Conservation (phyloP, 2,888 invertebrate genomes). For the Stomorhina lunata region DNA sequence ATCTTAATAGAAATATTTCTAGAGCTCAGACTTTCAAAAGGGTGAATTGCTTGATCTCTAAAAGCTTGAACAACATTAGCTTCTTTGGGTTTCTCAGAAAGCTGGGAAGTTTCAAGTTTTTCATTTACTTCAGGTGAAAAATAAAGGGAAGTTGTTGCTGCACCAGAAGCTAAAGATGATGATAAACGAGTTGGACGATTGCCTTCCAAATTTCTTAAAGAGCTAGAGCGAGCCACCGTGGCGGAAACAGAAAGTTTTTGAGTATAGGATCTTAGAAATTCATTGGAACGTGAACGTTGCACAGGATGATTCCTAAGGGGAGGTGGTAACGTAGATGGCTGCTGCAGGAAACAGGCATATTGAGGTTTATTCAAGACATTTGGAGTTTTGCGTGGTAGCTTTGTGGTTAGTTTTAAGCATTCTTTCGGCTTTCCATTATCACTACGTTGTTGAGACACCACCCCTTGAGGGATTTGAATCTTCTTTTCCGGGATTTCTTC, state of each 20-base stretch:
- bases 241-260: constrained; percentile 16
- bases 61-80: constrained; percentile 38
- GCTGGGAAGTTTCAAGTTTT: neutral
- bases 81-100: neutral
- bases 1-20: neutral
- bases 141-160: constrained; percentile 23
- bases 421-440: neutral
- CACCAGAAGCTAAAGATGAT: constrained; percentile 9
- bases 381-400: constrained; percentile 68
- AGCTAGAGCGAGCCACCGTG: constrained; percentile 53
- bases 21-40: neutral
- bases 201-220: constrained; percentile 56
- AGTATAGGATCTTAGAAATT: constrained; percentile 57
- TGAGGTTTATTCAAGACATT: constrained; percentile 76
- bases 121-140: constrained; percentile 57
- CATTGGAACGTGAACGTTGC: constrained; percentile 69
- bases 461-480: neutral
- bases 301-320: constrained; percentile 28
- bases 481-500: neutral
- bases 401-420: neutral
- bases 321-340: too few species aligned
- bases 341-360: constrained; percentile 75
- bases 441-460: too few species aligned
- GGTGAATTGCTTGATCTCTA: neutral
- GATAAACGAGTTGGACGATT: constrained; percentile 10